Conservation (phyloP, 2,888 invertebrate genomes). For the Aphodius granarius region DNA sequence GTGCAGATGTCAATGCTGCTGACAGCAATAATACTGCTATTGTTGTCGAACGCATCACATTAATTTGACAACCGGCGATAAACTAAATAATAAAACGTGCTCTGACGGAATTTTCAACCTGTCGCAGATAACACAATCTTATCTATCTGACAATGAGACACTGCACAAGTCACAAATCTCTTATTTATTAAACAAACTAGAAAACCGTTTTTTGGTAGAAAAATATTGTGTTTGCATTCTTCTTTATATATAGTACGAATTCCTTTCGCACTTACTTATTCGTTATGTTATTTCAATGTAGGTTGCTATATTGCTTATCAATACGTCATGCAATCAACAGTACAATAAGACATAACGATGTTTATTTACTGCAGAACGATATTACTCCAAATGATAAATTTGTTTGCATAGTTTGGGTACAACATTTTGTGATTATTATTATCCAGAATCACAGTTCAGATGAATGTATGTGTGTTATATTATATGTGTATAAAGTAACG, state of each 20-base stretch:
- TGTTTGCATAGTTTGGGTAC: not conserved
- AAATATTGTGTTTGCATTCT: not conserved
- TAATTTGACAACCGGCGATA: not conserved
- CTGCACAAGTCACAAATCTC: not conserved
- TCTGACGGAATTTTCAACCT: not conserved
- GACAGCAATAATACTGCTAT: not conserved
- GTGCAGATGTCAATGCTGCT: not conserved
- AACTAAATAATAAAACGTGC: not conserved
- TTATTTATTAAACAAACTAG: not conserved
- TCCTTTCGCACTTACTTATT: not conserved
- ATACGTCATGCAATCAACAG: not conserved
- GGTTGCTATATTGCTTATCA: not conserved
- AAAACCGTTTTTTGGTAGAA: not conserved
- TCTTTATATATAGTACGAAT: not conserved
- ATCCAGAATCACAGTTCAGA: not conserved
- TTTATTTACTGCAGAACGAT: not conserved
- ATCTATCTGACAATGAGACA: not conserved
- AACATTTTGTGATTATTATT: not conserved
- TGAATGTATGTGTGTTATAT: not conserved
- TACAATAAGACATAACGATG: not conserved
- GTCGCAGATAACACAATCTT: not conserved
- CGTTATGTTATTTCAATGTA: not conserved
- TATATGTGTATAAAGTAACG: too few relatives aligned
- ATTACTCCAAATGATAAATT: not conserved
- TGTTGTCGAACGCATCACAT: not conserved